A percentile compares a stretch with the other conserved stretches of the same genome.
Evolutionary conservation across 2,888 invertebrate species (phyloP).

Genomic region (Plagiodera versicolora): DNA sequence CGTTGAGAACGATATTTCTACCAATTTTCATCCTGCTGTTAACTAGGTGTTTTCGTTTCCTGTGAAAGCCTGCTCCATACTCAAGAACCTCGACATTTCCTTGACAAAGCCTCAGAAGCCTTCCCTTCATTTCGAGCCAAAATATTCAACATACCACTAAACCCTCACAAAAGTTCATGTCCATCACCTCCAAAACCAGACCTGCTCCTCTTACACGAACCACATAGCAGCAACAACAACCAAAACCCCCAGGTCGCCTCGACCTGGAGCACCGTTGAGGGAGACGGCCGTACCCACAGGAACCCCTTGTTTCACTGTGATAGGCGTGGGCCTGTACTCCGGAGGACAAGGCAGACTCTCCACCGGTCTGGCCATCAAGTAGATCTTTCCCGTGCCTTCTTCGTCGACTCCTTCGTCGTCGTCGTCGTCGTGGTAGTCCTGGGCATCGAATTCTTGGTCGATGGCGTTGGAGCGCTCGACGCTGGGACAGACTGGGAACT

Average conservation of each 20-base stretch:
- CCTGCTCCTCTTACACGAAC: constrained; percentile 11
- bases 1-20: too few species aligned
- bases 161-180: not conserved
- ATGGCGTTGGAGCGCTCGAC: constrained; percentile 22
- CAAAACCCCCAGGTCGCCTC: not conserved
- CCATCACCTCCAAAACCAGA: not conserved
- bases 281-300: constrained; percentile 11
- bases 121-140: too few species aligned
- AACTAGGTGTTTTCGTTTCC: too few species aligned
- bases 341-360: constrained; percentile 53
- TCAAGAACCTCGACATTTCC: too few species aligned
- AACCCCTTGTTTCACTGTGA: constrained; percentile 42
- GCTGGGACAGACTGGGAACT: constrained; percentile 23
- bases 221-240: constrained; percentile 4
- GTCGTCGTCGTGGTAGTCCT: constrained; percentile 12
- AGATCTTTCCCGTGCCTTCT: constrained; percentile 4
- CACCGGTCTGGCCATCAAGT: constrained; percentile 36
- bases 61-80: too few species aligned
- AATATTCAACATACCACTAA: not conserved
- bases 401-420: constrained; percentile 7
- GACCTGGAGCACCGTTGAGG: constrained; percentile 1
- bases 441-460: constrained; percentile 10
- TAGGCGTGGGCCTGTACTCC: constrained; percentile 47
- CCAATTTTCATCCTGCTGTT: too few species aligned
- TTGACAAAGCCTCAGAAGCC: too few species aligned